Conservation (phyloP, 2,888 invertebrate species). For the Scrobipalpa atriplicella region DNA sequence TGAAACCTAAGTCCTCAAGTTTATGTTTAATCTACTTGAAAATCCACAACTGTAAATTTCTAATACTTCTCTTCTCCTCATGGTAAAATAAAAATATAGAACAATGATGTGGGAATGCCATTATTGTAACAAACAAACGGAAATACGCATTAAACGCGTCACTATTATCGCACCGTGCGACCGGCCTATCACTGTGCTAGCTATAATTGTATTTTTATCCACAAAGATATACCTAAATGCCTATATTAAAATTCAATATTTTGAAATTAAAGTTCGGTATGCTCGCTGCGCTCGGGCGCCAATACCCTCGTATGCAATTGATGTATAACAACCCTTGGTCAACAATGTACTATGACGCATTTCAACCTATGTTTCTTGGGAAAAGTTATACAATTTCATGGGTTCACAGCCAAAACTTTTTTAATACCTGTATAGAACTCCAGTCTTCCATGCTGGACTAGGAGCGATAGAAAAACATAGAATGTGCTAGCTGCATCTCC, state of each 20-base stretch:
- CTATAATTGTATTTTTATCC: constrained; percentile 7
- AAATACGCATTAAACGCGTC: constrained; percentile 1
- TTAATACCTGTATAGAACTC: too few relatives aligned
- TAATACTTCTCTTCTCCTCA: not conserved
- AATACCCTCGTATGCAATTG: too few relatives aligned
- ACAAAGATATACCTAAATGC: not conserved
- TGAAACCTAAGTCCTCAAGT: too few relatives aligned
- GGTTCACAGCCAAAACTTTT: not conserved
- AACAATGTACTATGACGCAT: too few relatives aligned
- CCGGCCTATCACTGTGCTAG: not conserved
- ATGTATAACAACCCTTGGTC: too few relatives aligned
- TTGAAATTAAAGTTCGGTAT: not conserved
- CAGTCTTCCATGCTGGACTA: too few relatives aligned
- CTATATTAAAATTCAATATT: not conserved
- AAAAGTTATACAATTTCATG: not conserved
- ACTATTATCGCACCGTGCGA: not conserved
- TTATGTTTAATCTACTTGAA: too few relatives aligned
- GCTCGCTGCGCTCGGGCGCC: not conserved
- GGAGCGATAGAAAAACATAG: too few relatives aligned
- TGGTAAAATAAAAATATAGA: not conserved
- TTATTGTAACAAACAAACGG: not conserved
- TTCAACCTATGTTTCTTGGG: not conserved
- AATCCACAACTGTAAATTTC: too few relatives aligned
- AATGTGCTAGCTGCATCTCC: too few relatives aligned
- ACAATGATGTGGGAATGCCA: constrained; percentile 6